Percentiles rank a stretch among this genome's conserved stretches.
These are phyloP conservation scores for Himalopsyche anomala DNA, from an alignment of 2,888 invertebrate genomes.

Conservation along the genomic window DNA sequence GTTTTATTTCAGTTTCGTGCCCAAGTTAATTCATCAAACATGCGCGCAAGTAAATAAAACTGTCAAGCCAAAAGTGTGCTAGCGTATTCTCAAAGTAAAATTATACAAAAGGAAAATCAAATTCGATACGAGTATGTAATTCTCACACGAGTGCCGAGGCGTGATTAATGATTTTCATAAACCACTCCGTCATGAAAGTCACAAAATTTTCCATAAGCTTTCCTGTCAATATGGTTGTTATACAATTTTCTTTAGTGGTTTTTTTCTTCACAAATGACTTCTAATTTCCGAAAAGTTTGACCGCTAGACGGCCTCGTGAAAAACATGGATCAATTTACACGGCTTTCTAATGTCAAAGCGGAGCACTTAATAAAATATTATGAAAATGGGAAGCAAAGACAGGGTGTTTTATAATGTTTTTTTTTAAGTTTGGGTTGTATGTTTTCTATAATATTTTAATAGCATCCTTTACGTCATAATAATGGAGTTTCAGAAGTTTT, in stretches of 20 bases:
- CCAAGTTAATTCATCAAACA: slow-evolving; percentile 1
- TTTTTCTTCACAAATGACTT: slow-evolving; percentile 9
- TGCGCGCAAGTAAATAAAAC: background rate
- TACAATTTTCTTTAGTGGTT: background rate
- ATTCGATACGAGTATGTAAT: background rate
- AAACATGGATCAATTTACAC: background rate
- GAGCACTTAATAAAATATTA: slow-evolving; percentile 17
- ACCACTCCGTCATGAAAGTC: slow-evolving; percentile 21
- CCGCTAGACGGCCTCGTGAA: slow-evolving; percentile 27
- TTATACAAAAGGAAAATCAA: background rate
- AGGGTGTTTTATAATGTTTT: no score
- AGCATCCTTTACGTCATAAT: no score
- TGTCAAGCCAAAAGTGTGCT: background rate
- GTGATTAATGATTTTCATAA: slow-evolving; percentile 18
- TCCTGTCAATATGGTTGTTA: background rate
- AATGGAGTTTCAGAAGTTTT: no score
- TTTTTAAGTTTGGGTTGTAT: no score
- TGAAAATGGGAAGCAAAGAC: no score
- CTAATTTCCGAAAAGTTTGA: background rate
- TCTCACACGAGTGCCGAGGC: background rate
- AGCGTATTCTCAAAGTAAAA: background rate
- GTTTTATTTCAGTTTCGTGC: background rate
- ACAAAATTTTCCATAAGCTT: slow-evolving; percentile 12
- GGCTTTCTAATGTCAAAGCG: background rate
- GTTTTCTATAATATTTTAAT: no score